A percentile compares a stretch with the other conserved stretches of the same genome.
Evolutionary conservation across 2,888 invertebrate genomes (phyloP).

Genomic region (Nephrocerus scutellatus): DNA sequence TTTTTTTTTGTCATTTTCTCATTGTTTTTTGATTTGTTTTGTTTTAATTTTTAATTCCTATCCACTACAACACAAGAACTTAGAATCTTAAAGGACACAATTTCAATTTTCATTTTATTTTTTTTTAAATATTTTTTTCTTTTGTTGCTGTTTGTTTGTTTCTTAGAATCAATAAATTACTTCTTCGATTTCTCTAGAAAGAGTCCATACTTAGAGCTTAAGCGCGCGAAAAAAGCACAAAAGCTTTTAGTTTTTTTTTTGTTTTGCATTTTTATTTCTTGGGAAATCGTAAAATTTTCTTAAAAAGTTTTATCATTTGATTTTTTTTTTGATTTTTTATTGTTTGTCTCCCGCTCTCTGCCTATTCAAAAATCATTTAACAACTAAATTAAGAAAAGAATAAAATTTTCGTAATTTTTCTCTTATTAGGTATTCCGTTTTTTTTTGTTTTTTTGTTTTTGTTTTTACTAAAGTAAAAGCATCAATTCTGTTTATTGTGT

Average conservation of each 20-base stretch:
- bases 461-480: constrained; percentile 10
- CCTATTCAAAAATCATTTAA: constrained; percentile 23
- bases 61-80: constrained; percentile 24
- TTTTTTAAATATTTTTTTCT: constrained; percentile 15
- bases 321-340: constrained; percentile 6
- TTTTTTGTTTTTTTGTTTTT: constrained; percentile 5
- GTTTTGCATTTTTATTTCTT: constrained; percentile 4
- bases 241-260: constrained; percentile 3
- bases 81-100: constrained; percentile 24
- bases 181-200: no score
- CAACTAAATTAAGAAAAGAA: constrained; percentile 26
- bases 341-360: constrained; percentile 20
- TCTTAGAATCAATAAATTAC: constrained; percentile 20
- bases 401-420: no score
- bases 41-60: constrained; percentile 17
- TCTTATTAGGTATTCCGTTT: no score
- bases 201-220: no score
- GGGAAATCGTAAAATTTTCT: no score
- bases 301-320: no score
- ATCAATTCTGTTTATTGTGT: constrained; percentile 9
- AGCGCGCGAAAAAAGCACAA: no score
- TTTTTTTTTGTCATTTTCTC: constrained; percentile 21
- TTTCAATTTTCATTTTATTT: constrained; percentile 12
- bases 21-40: constrained; percentile 12
- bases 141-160: constrained; percentile 10